Conservation (phyloP, 2,797 vertebrate species). For the Micromesistius poutassou region DNA sequence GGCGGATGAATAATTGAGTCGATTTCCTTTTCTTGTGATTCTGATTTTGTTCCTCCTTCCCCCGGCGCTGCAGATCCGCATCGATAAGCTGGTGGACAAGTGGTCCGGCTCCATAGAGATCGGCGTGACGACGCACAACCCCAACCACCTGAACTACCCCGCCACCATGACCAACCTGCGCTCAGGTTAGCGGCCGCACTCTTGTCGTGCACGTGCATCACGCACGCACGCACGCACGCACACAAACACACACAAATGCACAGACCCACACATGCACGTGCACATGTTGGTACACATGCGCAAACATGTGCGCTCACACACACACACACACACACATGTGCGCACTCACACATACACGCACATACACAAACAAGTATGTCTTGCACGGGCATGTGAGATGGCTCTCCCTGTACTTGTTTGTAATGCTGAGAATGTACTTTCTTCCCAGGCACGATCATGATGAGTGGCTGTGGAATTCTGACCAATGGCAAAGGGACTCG, state of each 20-base stretch:
- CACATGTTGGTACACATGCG: no score
- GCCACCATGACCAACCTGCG: conserved; percentile 95
- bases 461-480: conserved; percentile 93
- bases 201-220: no score
- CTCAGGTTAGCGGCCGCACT: conserved; percentile 73
- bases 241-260: no score
- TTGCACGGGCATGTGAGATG: not conserved
- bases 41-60: not conserved
- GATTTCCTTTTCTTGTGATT: not conserved
- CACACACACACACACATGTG: no score
- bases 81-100: conserved; percentile 93
- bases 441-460: conserved; percentile 89
- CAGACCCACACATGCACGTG: no score
- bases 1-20: not conserved
- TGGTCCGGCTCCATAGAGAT: conserved; percentile 96
- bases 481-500: conserved; percentile 95
- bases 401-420: not conserved
- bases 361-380: not conserved
- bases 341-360: not conserved
- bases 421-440: not conserved
- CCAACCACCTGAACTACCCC: conserved; percentile 90
- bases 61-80: conserved; percentile 80
- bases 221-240: no score
- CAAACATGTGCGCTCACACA: not conserved
- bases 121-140: conserved; percentile 92